These are phyloP conservation scores for Syngnathus acus DNA, from an alignment of 2,797 vertebrate species.

Conservation along the genomic window DNA sequence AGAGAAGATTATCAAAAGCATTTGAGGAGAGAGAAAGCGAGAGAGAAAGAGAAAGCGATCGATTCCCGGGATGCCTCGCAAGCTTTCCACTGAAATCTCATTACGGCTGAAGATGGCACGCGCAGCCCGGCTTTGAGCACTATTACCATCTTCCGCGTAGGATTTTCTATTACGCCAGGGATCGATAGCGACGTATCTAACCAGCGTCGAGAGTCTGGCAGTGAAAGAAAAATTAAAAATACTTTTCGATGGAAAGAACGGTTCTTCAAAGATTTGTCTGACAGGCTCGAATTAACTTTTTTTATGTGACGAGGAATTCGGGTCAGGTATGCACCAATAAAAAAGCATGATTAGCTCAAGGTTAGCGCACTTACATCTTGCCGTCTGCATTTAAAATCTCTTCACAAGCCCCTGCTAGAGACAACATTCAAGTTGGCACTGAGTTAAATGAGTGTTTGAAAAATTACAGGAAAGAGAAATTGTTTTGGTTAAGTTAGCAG, in stretches of 20 bases:
- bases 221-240: slow-evolving; percentile 31
- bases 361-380: slow-evolving; percentile 25
- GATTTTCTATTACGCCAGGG: slow-evolving; percentile 62
- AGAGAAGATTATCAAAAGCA: slow-evolving; percentile 68
- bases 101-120: slow-evolving; percentile 59
- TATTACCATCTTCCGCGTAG: slow-evolving; percentile 63
- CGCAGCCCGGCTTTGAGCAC: slow-evolving; percentile 60
- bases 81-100: slow-evolving; percentile 66
- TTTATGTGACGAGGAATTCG: background rate
- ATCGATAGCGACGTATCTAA: slow-evolving; percentile 57
- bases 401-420: background rate
- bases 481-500: background rate
- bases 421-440: background rate
- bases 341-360: slow-evolving; percentile 47
- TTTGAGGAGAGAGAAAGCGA: slow-evolving; percentile 54
- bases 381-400: slow-evolving; percentile 16
- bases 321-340: slow-evolving; percentile 17
- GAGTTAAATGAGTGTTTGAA: background rate
- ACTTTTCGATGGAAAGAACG: slow-evolving; percentile 29
- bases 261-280: slow-evolving; percentile 35
- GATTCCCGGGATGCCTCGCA: slow-evolving; percentile 59
- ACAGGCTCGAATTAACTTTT: slow-evolving; percentile 10
- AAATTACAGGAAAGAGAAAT: background rate
- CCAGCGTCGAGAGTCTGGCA: slow-evolving; percentile 14
- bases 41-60: slow-evolving; percentile 47